Evolutionary conservation across 92 coral and sea anemone species (phyloP).

Genomic region (Metridium senile): DNA sequence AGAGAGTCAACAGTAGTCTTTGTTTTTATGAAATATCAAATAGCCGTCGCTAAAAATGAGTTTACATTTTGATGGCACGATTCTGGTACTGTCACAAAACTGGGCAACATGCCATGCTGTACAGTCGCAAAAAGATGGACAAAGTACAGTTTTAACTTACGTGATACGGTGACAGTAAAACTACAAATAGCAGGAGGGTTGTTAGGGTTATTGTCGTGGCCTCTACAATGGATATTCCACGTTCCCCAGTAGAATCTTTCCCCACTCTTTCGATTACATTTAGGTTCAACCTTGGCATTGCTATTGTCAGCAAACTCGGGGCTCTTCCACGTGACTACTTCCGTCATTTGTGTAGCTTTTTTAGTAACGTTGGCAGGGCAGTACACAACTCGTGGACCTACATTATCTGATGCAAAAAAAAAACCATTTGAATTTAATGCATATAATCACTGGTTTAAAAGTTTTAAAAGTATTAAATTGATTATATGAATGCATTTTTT

Average conservation of each 20-base stretch:
- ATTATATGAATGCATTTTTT: too few species aligned
- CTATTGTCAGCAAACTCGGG: slow-evolving; percentile 42
- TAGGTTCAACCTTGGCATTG: background rate
- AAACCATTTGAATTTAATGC: background rate
- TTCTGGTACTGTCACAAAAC: too few species aligned
- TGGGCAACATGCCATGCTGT: too few species aligned
- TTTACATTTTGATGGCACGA: too few species aligned
- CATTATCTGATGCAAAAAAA: slow-evolving; percentile 15
- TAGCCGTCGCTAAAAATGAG: too few species aligned
- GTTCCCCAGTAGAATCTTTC: slow-evolving; percentile 41
- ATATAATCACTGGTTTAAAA: too few species aligned
- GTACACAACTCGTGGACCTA: slow-evolving; percentile 28
- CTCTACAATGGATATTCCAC: slow-evolving; percentile 64
- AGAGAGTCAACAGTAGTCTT: too few species aligned
- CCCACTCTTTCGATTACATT: slow-evolving; percentile 40
- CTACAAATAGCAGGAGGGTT: slow-evolving; percentile 61
- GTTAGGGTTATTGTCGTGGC: slow-evolving; percentile 57
- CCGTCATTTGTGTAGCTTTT: slow-evolving; percentile 10
- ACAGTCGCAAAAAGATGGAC: too few species aligned
- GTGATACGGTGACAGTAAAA: slow-evolving; percentile 42
- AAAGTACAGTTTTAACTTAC: too few species aligned
- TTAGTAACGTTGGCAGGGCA: slow-evolving; percentile 21
- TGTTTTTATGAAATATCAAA: too few species aligned
- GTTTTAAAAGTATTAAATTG: too few species aligned
- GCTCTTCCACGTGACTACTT: slow-evolving; percentile 20